phyloP scores from a whole-genome alignment of 2,113 vertebrate genomes.

The Pseudois nayaur region DNA sequence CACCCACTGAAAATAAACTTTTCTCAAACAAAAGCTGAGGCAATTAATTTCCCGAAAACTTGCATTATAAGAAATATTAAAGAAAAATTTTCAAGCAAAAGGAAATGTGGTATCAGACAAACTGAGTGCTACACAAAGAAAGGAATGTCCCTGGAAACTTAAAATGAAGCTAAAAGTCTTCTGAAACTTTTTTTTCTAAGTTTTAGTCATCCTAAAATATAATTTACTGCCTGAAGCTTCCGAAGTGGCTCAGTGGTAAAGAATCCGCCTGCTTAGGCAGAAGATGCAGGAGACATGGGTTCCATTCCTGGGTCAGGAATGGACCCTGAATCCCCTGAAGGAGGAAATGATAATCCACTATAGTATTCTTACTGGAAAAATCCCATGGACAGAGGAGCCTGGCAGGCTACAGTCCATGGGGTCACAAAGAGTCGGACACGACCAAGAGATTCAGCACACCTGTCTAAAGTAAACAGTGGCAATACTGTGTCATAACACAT shows the following conservation, averaged over 20 bases:
- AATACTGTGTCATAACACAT: neutral
- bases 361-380: neutral
- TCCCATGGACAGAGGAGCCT: neutral
- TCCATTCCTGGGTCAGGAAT: neutral
- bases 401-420: neutral
- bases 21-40: neutral
- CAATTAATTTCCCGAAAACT: neutral
- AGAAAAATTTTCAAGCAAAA: neutral
- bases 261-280: neutral
- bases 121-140: neutral
- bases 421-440: neutral
- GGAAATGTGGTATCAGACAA: neutral
- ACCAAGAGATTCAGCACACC: neutral
- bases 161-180: neutral
- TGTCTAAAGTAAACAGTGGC: neutral
- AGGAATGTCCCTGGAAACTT: neutral
- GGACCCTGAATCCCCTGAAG: neutral
- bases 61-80: neutral
- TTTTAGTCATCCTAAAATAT: neutral
- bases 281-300: neutral
- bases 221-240: neutral
- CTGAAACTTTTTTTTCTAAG: neutral
- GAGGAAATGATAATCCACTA: neutral
- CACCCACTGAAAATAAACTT: neutral
- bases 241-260: fast-evolving